Conservation (phyloP, 2,113 vertebrate species). For the Falco punctatus region DNA sequence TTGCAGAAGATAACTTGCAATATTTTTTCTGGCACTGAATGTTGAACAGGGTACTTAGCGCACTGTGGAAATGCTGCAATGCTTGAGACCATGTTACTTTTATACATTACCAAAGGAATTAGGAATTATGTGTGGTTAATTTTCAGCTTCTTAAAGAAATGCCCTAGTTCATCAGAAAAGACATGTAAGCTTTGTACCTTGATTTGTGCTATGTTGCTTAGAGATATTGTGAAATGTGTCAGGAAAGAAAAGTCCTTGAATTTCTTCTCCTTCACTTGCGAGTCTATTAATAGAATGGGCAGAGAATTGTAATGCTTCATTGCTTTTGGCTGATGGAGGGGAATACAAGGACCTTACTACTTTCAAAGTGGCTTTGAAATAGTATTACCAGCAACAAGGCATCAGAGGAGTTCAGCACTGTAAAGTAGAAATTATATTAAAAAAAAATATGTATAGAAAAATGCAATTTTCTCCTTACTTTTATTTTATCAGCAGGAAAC, state of each 20-base stretch:
- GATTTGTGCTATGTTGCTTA: conserved; percentile 26
- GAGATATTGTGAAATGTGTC: conserved; percentile 45
- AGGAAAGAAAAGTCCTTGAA: conserved; percentile 61
- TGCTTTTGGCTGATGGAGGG: conserved; percentile 62
- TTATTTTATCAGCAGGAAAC: conserved; percentile 21
- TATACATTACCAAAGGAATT: neutral
- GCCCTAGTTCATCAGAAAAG: conserved; percentile 14
- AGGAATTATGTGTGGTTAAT: conserved; percentile 1
- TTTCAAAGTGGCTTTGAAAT: conserved; percentile 65
- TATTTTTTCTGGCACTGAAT: neutral
- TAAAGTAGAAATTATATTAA: neutral
- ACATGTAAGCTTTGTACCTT: conserved; percentile 30
- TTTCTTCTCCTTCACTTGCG: conserved; percentile 67
- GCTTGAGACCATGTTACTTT: neutral
- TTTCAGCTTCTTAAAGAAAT: conserved; percentile 43
- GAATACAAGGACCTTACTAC: conserved; percentile 50
- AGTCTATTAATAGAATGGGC: conserved; percentile 69
- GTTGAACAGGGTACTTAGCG: neutral
- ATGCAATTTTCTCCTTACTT: neutral
- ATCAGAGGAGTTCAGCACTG: neutral
- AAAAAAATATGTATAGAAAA: neutral
- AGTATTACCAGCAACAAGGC: conserved; percentile 29
- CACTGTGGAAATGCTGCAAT: neutral
- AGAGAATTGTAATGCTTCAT: conserved; percentile 63
- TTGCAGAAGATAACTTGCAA: neutral